Conservation (phyloP, 92 coral and sea anemone genomes). For the Muricea muricata region DNA sequence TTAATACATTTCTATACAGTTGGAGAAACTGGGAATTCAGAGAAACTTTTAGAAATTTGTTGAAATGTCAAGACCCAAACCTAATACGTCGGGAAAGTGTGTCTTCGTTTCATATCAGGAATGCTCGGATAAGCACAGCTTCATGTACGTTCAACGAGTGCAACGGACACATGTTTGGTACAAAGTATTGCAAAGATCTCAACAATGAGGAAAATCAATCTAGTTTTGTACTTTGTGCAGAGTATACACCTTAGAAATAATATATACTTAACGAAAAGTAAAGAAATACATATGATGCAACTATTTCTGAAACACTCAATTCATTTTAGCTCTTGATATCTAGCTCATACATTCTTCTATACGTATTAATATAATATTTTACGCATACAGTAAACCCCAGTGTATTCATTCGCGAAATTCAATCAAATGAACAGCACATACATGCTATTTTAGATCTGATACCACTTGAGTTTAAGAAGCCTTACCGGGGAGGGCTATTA, state of each 20-base stretch:
- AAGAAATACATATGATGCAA: too few relatives aligned
- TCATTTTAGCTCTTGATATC: too few relatives aligned
- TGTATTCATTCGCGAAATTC: too few relatives aligned
- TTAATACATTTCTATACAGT: slow-evolving; percentile 88
- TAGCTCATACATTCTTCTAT: too few relatives aligned
- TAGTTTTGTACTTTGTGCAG: background rate
- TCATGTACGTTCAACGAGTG: background rate
- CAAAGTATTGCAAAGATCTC: background rate
- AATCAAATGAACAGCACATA: too few relatives aligned
- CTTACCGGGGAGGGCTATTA: too few relatives aligned
- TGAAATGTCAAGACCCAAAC: slow-evolving; percentile 53
- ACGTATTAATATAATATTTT: too few relatives aligned
- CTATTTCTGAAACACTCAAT: too few relatives aligned
- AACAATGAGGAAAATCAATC: background rate
- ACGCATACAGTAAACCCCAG: too few relatives aligned
- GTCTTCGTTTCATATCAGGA: slow-evolving; percentile 16
- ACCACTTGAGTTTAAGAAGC: too few relatives aligned
- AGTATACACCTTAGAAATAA: background rate
- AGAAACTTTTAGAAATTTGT: slow-evolving; percentile 76
- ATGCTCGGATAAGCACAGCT: slow-evolving; percentile 8
- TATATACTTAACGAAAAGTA: too few relatives aligned
- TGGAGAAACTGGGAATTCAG: slow-evolving; percentile 87
- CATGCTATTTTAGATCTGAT: too few relatives aligned
- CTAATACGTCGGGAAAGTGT: slow-evolving; percentile 20
- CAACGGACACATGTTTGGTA: background rate